Evolutionary conservation across 30 jellyfish, hydroid and myxozoan genomes (phyloP), one percentile per base, ranked within the genome.

Genomic region (Sanderia malayensis): DNA sequence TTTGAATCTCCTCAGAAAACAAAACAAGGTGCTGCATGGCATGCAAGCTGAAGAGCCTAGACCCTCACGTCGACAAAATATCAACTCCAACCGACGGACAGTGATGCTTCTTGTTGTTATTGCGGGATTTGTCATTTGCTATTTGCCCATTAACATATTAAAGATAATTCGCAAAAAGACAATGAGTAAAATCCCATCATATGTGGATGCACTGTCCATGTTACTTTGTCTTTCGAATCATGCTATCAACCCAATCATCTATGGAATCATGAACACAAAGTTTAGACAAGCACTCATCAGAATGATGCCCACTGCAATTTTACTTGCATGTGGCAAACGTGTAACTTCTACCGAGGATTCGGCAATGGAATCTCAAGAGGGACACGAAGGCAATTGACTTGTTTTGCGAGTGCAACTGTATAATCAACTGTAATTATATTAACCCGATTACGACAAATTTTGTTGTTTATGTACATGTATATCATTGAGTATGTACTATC

Each of bases 171-270:
- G 29, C 24, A 27, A 32, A 6, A 33, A 32, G 7, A 37, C 10
- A 4, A 13, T 4, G 13, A 15, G 28, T 34, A 31, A 22, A 19
- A 22, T 55, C 11, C 67, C 44, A 10, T 31, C 71, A 2, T 15
- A 44, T 13, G 27, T 76, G 20, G 37, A 58, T 18, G 74, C 67
- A 0, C 33, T 61, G 18, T 17, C 74, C 21, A 59, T 79, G 17
- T n/a, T 49, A 7, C 21, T 76, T 44, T 19, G 77, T 31, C 45
- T 61, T 44, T 53, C 47, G 24, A 76, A 76, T 46, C 74, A 61
- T 19, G 79, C 87, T 24, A 37, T 61, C 80, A 76, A 76, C 33
- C 87, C 87, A 1, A n/a, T 76, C 17, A 61, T 76, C 20, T 76
- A 76, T 61, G 87, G 77, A 44, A 25, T 76, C 64, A 41, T 76